phyloP scores from a whole-genome alignment of 2,113 vertebrate species.

The Stegastes partitus region DNA sequence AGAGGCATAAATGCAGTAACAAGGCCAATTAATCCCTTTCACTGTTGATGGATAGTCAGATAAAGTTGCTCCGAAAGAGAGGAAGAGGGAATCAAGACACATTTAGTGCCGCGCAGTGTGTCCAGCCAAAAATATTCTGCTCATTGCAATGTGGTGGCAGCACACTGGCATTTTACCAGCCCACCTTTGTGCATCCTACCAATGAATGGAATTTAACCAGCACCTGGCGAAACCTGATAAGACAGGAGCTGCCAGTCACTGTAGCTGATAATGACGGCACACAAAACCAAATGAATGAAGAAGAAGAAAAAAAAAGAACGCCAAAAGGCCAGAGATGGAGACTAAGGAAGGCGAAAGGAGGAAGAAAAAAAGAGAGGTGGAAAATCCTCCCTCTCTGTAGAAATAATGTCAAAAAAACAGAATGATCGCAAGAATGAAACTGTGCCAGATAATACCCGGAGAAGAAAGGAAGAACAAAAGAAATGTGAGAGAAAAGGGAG shows the following conservation, averaged over 20 bases:
- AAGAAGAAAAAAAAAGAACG: conserved; percentile 6
- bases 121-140: conserved; percentile 46
- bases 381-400: conserved; percentile 56
- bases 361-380: conserved; percentile 16
- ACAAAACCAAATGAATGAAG: conserved; percentile 44
- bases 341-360: neutral
- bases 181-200: conserved; percentile 60
- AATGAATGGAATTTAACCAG: conserved; percentile 67
- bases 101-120: conserved; percentile 17
- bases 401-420: conserved; percentile 63
- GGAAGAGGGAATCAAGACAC: neutral
- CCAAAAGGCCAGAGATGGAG: conserved; percentile 42
- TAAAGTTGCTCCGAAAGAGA: conserved; percentile 19
- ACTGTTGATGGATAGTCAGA: conserved; percentile 7
- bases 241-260: conserved; percentile 54
- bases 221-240: conserved; percentile 80
- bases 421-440: conserved; percentile 54
- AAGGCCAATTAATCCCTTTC: neutral
- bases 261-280: conserved; percentile 64
- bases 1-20: neutral
- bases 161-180: conserved; percentile 63
- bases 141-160: conserved; percentile 32
- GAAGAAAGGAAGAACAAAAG: conserved; percentile 65
- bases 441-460: conserved; percentile 51
- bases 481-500: conserved; percentile 50